Conservation (phyloP, 2,888 invertebrate genomes). For the Taenaris catops region DNA sequence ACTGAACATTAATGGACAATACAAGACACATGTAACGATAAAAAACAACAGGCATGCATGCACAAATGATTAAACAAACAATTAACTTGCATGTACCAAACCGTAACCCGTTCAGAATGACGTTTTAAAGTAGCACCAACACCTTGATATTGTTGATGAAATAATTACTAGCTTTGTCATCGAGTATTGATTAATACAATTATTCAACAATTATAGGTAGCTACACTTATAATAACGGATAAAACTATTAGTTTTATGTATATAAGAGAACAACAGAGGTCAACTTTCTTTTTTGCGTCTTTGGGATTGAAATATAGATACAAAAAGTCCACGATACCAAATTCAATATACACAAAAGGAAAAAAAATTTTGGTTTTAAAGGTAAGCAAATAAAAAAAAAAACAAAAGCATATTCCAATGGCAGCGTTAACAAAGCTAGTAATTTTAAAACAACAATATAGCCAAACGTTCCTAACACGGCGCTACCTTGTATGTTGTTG, state of each 20-base stretch:
- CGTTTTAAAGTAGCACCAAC: constrained; percentile 47
- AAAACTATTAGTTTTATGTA: too few relatives aligned
- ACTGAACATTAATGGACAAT: too few relatives aligned
- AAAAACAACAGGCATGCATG: constrained; percentile 70
- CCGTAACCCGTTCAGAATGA: constrained; percentile 38
- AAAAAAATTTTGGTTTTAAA: too few relatives aligned
- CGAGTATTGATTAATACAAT: too few relatives aligned
- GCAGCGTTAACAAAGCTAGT: constrained; percentile 33
- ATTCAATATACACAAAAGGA: too few relatives aligned
- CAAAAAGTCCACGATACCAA: too few relatives aligned
- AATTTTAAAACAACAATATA: constrained; percentile 52
- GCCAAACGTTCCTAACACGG: constrained; percentile 45
- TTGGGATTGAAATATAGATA: too few relatives aligned
- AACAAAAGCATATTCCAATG: constrained; percentile 1
- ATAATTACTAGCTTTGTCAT: constrained; percentile 40
- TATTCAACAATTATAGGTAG: too few relatives aligned
- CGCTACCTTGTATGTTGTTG: constrained; percentile 75
- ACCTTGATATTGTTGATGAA: constrained; percentile 43
- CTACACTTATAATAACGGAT: too few relatives aligned
- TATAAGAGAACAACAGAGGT: too few relatives aligned
- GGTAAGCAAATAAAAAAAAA: too few relatives aligned
- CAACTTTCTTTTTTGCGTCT: too few relatives aligned
- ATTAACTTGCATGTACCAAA: constrained; percentile 33
- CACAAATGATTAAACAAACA: constrained; percentile 55
- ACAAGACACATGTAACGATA: constrained; percentile 33